phyloP scores from a whole-genome alignment of 2,888 invertebrate genomes.

The Sipunculus nudus region DNA sequence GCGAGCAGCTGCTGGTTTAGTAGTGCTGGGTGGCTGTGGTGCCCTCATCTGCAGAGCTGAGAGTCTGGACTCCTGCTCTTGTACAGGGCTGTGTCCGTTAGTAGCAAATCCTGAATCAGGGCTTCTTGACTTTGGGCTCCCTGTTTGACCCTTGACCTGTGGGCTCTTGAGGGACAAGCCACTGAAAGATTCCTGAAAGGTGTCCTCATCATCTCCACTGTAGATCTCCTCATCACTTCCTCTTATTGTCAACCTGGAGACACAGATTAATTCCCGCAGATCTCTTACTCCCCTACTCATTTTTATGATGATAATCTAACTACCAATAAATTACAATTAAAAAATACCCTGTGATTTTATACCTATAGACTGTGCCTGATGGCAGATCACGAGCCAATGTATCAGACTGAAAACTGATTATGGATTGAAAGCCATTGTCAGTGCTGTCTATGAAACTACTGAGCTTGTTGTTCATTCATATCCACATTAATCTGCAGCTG shows the following conservation, averaged over 20 bases:
- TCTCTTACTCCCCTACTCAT: constrained; percentile 65
- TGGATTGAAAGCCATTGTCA: too few species aligned
- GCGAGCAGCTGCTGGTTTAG: too few species aligned
- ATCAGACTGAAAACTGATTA: too few species aligned
- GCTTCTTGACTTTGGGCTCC: too few species aligned
- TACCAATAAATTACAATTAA: neutral
- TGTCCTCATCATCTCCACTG: constrained; percentile 46
- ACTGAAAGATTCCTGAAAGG: too few species aligned
- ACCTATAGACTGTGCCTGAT: neutral
- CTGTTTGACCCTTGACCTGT: too few species aligned
- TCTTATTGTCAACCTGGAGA: constrained; percentile 59
- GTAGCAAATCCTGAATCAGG: constrained; percentile 60
- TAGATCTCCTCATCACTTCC: constrained; percentile 57
- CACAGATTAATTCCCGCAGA: constrained; percentile 63
- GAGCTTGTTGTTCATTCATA: neutral
- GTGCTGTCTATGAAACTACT: too few species aligned
- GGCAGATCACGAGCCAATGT: too few species aligned
- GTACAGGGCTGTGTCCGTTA: constrained; percentile 46
- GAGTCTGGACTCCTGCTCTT: constrained; percentile 19
- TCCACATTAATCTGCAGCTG: constrained; percentile 2
- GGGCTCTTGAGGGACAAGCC: too few species aligned
- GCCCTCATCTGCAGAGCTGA: too few species aligned
- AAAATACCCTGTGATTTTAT: neutral
- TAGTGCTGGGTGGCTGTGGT: too few species aligned
- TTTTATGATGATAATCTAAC: constrained; percentile 9